phyloP scores from a whole-genome alignment of 2,888 invertebrate species.

The Pseudococcus jackbeardsleyi region DNA sequence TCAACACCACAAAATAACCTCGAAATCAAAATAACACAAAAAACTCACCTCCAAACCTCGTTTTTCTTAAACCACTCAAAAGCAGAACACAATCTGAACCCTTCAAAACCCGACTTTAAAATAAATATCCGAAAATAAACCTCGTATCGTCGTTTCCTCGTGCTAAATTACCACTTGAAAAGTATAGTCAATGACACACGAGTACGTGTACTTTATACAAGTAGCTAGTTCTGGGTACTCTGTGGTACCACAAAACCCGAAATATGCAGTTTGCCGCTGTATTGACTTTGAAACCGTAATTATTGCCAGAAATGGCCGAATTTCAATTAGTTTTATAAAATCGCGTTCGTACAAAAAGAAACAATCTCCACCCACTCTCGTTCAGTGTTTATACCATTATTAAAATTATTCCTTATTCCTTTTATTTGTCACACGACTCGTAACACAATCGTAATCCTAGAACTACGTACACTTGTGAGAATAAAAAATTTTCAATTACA shows the following conservation, averaged over 20 bases:
- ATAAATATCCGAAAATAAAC: background rate
- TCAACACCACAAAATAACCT: too few species aligned
- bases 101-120: background rate
- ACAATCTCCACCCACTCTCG: conserved; percentile 23
- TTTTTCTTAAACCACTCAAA: background rate
- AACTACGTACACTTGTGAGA: background rate
- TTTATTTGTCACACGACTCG: conserved; percentile 17
- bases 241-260: background rate
- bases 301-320: background rate
- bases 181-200: background rate
- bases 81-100: background rate
- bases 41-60: background rate
- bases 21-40: background rate
- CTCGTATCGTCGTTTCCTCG: background rate
- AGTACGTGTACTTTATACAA: background rate
- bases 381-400: background rate
- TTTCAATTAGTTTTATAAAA: background rate
- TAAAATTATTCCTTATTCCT: background rate
- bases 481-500: conserved; percentile 26
- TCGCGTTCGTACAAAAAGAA: background rate
- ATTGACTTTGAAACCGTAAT: background rate
- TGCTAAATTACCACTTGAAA: conserved; percentile 6
- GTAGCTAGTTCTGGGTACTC: background rate
- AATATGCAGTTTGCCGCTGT: background rate
- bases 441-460: background rate